These are phyloP conservation scores for Solea solea DNA, from an alignment of 2,113 vertebrate species.

Conservation along the genomic window DNA sequence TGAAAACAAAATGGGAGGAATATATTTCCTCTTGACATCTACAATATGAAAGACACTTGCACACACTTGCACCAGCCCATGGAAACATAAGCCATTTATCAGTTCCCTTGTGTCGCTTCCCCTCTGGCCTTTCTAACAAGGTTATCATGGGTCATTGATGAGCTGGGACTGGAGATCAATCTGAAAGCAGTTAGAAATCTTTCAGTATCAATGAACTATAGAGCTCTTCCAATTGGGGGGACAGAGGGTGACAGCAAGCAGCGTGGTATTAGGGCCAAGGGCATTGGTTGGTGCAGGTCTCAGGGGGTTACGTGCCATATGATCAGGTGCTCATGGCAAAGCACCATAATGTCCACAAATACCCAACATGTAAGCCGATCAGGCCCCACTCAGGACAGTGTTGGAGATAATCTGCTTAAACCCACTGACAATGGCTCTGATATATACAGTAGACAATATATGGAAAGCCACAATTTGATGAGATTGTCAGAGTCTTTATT, in stretches of 20 bases:
- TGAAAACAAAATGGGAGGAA: slow-evolving; percentile 49
- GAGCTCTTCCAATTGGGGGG: slow-evolving; percentile 6
- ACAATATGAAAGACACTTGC: slow-evolving; percentile 63
- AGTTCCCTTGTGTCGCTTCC: slow-evolving; percentile 34
- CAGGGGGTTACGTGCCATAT: slow-evolving; percentile 11
- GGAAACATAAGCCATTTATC: slow-evolving; percentile 33
- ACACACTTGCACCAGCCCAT: slow-evolving; percentile 14
- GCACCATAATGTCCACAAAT: slow-evolving; percentile 34
- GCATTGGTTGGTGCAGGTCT: slow-evolving; percentile 18
- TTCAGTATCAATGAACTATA: slow-evolving; percentile 3
- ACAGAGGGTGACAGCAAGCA: slow-evolving; percentile 5
- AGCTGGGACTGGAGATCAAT: slow-evolving; percentile 55
- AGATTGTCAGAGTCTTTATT: slow-evolving; percentile 51
- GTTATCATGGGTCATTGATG: slow-evolving; percentile 58
- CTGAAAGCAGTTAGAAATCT: slow-evolving; percentile 37
- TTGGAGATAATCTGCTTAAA: slow-evolving; percentile 69
- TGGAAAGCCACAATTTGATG: slow-evolving; percentile 60
- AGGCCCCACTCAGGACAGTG: slow-evolving; percentile 41
- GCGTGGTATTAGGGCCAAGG: slow-evolving; percentile 43
- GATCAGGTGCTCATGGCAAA: slow-evolving; percentile 39
- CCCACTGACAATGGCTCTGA: slow-evolving; percentile 42
- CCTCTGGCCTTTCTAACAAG: slow-evolving; percentile 54
- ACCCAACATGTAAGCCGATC: slow-evolving; percentile 66
- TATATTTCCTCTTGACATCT: slow-evolving; percentile 51
- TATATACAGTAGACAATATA: slow-evolving; percentile 37